These are phyloP conservation scores for Octodonta nipae DNA, from an alignment of 2,888 invertebrate genomes.

Conservation along the genomic window DNA sequence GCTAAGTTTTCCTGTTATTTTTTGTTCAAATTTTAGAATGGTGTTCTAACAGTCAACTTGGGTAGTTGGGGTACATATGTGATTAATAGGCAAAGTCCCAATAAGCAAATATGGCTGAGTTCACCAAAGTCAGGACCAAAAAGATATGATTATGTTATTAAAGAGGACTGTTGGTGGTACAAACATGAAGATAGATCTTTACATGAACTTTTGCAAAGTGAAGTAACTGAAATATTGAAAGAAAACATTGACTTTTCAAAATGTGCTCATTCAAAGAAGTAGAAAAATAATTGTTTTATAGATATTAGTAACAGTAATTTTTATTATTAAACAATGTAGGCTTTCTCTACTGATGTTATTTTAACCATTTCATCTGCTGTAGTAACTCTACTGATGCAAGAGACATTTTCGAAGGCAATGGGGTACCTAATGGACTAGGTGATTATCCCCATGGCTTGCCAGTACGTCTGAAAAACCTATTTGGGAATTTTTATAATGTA, in stretches of 20 bases:
- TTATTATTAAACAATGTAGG: too few species aligned
- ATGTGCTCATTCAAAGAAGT: constrained; percentile 36
- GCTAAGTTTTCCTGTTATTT: neutral
- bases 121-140: constrained; percentile 87
- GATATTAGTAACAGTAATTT: too few species aligned
- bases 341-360: too few species aligned
- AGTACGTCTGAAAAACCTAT: too few species aligned
- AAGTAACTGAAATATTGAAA: constrained; percentile 59
- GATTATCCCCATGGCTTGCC: too few species aligned
- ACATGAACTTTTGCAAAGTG: constrained; percentile 66
- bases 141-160: constrained; percentile 64
- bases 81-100: constrained; percentile 93
- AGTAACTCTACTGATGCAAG: too few species aligned
- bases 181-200: constrained; percentile 70
- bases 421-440: too few species aligned
- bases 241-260: constrained; percentile 45
- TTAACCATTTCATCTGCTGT: too few species aligned
- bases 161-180: constrained; percentile 66
- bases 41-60: constrained; percentile 74
- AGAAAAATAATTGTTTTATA: too few species aligned
- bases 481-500: too few species aligned
- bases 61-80: constrained; percentile 82
- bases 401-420: too few species aligned
- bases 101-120: constrained; percentile 95
- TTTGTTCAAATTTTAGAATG: constrained; percentile 50